Evolutionary conservation across 2,888 invertebrate species (phyloP), one percentile per base, ranked within the genome.

Genomic region (Julus scandinavius): DNA sequence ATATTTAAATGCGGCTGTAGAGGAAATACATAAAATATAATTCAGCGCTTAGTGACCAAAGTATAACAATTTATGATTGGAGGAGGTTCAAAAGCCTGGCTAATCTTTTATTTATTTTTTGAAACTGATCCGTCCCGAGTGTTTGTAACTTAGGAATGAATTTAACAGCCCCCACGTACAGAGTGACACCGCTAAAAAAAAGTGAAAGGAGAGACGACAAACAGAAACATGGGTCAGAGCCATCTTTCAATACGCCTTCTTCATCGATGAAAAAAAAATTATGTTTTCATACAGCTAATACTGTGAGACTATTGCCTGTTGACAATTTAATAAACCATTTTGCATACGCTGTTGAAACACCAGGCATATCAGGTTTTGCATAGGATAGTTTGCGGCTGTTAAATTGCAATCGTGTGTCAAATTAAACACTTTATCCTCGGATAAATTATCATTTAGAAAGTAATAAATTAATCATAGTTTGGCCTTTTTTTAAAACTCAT

Each of bases 101-200:
- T 20, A 38, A 80, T 38, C 80, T 80, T 38, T 38, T 80, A 38
- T 80, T 80, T 80, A 80, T 29, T 63, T 20, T 20, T 29, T 80
- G 80, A 80, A 80, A 80, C 38, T 7, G 80, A 80, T 80, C 20
- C 80, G 80, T 80, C 29, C 38, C 80, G 80, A 38, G 80, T 80
- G 80, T 80, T 29, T 80, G 80, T 9, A 80, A 80, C 29, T 38
- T 80, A 4, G 20, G 38, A 80, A 1, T 4, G 80, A 38, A 80
- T 80, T 38, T 38, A 38, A 80, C 80, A 80, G 29, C 80, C 80
- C 80, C 80, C 80, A 80, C 80, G 38, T 80, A 80, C 80, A 29
- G 13, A 80, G 80, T 80, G 80, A 29, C 13, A 38, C 38, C 80
- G 15, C 54, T 54, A 54, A 80, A 1, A 5, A 38, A 38, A 80